Percentiles rank a stretch among this genome's conserved stretches.
Evolutionary conservation across 2,797 vertebrate genomes (phyloP).

Genomic region (Odontamblyopus lacepedii): DNA sequence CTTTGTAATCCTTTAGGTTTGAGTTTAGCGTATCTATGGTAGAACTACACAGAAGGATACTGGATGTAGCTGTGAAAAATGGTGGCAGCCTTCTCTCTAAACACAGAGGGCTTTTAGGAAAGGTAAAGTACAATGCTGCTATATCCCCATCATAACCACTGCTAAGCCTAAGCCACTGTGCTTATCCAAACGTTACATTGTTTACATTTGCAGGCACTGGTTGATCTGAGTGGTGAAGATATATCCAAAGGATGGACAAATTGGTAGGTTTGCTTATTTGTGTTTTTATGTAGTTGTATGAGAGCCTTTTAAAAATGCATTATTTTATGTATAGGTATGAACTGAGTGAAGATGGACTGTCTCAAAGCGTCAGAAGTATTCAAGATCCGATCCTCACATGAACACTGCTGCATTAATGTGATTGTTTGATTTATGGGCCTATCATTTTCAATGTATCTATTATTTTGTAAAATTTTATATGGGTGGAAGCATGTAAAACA

Average conservation of each 20-base stretch:
- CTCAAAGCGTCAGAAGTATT: constrained; percentile 63
- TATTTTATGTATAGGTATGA: constrained; percentile 82
- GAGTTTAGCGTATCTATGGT: constrained; percentile 94
- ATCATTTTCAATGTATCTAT: constrained; percentile 42
- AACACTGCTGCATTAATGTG: constrained; percentile 78
- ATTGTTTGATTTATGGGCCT: constrained; percentile 70
- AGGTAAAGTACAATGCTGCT: constrained; percentile 72
- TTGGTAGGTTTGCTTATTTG: constrained; percentile 81
- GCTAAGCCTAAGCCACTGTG: background rate
- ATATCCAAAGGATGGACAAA: constrained; percentile 93
- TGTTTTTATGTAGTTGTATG: background rate
- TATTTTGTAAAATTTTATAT: constrained; percentile 31
- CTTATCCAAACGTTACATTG: background rate
- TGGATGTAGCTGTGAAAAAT: constrained; percentile 97
- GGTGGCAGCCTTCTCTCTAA: constrained; percentile 93
- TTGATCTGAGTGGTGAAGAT: constrained; percentile 89
- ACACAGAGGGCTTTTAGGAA: constrained; percentile 96
- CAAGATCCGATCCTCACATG: constrained; percentile 46
- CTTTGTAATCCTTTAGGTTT: constrained; percentile 73
- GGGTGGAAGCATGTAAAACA: constrained; percentile 52
- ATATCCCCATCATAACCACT: background rate
- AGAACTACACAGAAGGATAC: constrained; percentile 89
- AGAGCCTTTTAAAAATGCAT: background rate
- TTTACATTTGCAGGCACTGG: constrained; percentile 78
- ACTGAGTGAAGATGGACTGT: constrained; percentile 87